A percentile compares a stretch with the other conserved stretches of the same genome.
Conservation (phyloP, 1,140 invertebrate species). For the Amyelois transitella region DNA sequence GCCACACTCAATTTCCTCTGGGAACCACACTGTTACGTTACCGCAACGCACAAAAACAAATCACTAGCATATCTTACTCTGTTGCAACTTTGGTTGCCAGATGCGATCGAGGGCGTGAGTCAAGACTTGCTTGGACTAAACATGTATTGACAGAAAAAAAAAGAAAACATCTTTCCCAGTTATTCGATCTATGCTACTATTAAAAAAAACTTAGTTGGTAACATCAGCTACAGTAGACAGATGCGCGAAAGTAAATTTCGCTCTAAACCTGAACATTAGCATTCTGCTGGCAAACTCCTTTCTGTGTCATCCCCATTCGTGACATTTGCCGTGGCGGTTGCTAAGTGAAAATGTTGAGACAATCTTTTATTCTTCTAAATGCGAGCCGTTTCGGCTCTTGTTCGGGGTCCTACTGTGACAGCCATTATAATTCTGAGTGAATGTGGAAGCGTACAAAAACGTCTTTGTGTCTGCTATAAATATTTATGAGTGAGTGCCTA, state of each 20-base stretch:
- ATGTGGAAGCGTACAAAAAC: constrained; percentile 65
- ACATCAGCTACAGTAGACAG: not conserved
- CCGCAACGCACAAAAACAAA: constrained; percentile 32
- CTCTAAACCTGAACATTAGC: constrained; percentile 22
- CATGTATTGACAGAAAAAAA: too few species aligned
- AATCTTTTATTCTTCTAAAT: constrained; percentile 65
- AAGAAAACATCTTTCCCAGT: too few species aligned
- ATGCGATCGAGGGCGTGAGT: too few species aligned
- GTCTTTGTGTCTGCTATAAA: constrained; percentile 62
- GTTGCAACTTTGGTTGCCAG: not conserved
- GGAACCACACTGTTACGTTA: constrained; percentile 34
- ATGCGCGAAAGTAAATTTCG: constrained; percentile 29
- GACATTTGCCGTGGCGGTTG: constrained; percentile 54
- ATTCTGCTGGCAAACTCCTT: constrained; percentile 30
- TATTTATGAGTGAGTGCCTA: constrained; percentile 68
- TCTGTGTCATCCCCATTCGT: constrained; percentile 49
- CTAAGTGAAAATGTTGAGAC: constrained; percentile 56
- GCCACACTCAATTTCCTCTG: constrained; percentile 41
- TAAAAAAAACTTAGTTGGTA: too few species aligned
- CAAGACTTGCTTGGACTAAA: too few species aligned
- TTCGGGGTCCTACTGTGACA: constrained; percentile 63
- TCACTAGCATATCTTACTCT: constrained; percentile 22
- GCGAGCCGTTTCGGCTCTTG: constrained; percentile 64
- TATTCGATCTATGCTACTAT: too few species aligned
- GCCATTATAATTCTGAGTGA: constrained; percentile 68